Evolutionary conservation across 2,113 vertebrate genomes (phyloP), one percentile per base, ranked within the genome.

Genomic region (Charadrius vociferus): DNA sequence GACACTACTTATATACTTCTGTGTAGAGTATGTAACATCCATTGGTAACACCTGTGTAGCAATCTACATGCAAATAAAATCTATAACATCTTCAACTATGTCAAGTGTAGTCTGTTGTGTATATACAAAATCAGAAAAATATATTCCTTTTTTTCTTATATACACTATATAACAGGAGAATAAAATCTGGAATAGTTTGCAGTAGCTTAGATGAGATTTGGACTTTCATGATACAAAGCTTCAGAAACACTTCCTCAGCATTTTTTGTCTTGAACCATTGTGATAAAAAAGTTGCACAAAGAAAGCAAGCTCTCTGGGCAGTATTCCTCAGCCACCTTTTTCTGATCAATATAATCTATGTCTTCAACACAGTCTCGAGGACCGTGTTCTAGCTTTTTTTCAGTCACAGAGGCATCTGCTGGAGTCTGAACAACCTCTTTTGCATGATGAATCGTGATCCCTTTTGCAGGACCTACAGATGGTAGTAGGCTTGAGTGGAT

Each of bases 231-330:
- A 50, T 41, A 32, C 37, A 50, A 34, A 41, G 34, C n/a, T 80
- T 82, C 47, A 26, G 52, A 72, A 87, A 65, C 13, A 23, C 37
- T 55, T 92, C 17, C 10, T 98, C 95, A 98, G 87, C 99, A 99
- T 3, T 98, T 98, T 19, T 98, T 98, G 84, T 98, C 98, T 86
- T 99, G 98, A 52, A 99, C 39, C 98, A 99, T 98, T 7, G 97
- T 96, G n/a, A 99, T 97, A 50, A 99, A 97, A 79, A 99, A 99
- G 0, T 96, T 96, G 97, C 99, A 99, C 5, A 99, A 16, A 39
- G 98, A 98, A 14, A 97, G 90, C 97, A 99, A 99, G n/a, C 98
- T 55, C 53, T 98, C 93, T 14, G 96, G 98, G 36, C 99, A 99
- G 94, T 98, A 98, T 22, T 99, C 98, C 89, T 98, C 88, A 36